Evolutionary conservation across 2,113 vertebrate species (phyloP).

Genomic region (Isurus oxyrinchus): DNA sequence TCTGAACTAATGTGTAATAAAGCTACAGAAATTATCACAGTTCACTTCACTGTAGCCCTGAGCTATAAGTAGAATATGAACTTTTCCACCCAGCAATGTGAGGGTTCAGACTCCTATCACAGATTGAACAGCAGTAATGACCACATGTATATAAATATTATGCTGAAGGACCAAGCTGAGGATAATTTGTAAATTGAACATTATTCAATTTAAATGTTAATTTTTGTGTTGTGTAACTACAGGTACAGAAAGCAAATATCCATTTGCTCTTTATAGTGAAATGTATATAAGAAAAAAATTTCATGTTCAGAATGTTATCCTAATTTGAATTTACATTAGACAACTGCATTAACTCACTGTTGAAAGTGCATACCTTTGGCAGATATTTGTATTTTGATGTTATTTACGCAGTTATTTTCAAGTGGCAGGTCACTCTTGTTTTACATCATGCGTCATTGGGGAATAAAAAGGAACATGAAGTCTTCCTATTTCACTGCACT

Average conservation of each 20-base stretch:
- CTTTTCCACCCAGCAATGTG: background rate
- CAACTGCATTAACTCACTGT: conserved; percentile 33
- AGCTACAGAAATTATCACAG: background rate
- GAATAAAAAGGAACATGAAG: conserved; percentile 21
- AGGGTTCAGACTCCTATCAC: background rate
- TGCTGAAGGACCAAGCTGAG: background rate
- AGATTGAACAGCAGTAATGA: background rate
- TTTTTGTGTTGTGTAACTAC: background rate
- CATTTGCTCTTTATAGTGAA: background rate
- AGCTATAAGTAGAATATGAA: background rate
- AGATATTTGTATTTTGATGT: conserved; percentile 13
- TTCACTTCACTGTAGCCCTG: background rate
- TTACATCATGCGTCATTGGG: background rate
- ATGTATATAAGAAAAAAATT: background rate
- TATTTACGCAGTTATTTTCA: background rate
- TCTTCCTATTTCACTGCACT: background rate
- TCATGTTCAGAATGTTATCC: background rate
- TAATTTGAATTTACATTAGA: conserved; percentile 16
- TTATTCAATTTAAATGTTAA: conserved; percentile 38
- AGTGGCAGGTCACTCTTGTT: conserved; percentile 8
- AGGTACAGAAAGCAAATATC: background rate
- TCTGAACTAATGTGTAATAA: background rate
- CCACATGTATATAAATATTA: background rate
- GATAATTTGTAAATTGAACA: conserved; percentile 6
- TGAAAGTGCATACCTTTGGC: conserved; percentile 1